Evolutionary conservation across 2,797 vertebrate species (phyloP).

Genomic region (Apogon hyalosoma): DNA sequence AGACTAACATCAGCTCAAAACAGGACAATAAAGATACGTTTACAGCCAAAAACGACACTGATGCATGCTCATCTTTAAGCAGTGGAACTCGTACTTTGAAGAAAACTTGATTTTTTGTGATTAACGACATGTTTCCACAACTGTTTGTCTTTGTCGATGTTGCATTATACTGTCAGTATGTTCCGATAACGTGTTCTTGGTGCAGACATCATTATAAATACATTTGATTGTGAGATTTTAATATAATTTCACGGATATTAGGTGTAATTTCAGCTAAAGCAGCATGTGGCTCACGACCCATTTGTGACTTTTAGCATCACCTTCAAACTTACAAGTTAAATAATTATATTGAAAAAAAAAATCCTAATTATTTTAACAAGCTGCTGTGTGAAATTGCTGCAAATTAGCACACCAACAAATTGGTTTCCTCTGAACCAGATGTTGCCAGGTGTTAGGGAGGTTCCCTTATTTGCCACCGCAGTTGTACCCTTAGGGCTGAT

Average conservation of each 20-base stretch:
- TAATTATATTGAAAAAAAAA: not conserved
- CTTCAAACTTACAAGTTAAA: not conserved
- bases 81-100: too few relatives aligned
- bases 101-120: too few relatives aligned
- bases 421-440: slow-evolving; percentile 58
- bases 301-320: not conserved
- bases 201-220: too few relatives aligned
- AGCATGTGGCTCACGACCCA: too few relatives aligned
- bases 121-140: too few relatives aligned
- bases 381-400: slow-evolving; percentile 17
- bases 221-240: too few relatives aligned
- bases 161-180: too few relatives aligned
- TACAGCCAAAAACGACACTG: not conserved
- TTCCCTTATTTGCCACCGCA: not conserved
- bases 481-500: slow-evolving; percentile 24
- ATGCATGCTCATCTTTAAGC: not conserved
- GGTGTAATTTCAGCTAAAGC: too few relatives aligned
- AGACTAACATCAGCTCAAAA: slow-evolving; percentile 6
- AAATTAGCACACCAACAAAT: slow-evolving; percentile 40
- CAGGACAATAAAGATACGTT: not conserved
- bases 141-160: too few relatives aligned
- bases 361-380: slow-evolving; percentile 12
- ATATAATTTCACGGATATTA: too few relatives aligned
- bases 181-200: too few relatives aligned
- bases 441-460: slow-evolving; percentile 56